Evolutionary conservation across 2,888 invertebrate species (phyloP).

Genomic region (Camponotus fellah): DNA sequence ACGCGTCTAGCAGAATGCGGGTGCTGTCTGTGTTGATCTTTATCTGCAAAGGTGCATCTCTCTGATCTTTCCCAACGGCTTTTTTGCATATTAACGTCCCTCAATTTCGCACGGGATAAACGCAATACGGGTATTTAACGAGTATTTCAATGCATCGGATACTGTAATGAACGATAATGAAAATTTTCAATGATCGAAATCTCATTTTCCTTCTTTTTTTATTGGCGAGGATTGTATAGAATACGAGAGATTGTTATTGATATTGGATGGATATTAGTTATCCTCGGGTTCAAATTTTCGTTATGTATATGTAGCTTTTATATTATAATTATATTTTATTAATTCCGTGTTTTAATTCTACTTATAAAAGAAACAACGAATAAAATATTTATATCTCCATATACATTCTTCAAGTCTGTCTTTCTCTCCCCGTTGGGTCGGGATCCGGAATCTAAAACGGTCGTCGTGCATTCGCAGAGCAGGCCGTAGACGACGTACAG

Average conservation of each 20-base stretch:
- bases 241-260: background rate
- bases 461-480: slow-evolving; percentile 60
- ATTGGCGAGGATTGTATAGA: background rate
- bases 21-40: slow-evolving; percentile 39
- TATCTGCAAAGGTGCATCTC: slow-evolving; percentile 33
- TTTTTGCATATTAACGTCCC: background rate
- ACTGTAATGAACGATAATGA: background rate
- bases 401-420: slow-evolving; percentile 63
- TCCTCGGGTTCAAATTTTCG: background rate
- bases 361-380: background rate
- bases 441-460: slow-evolving; percentile 60
- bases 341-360: background rate
- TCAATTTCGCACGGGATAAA: slow-evolving; percentile 10
- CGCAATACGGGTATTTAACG: slow-evolving; percentile 31
- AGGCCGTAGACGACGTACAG: slow-evolving; percentile 54
- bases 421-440: slow-evolving; percentile 49
- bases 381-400: slow-evolving; percentile 26
- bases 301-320: background rate
- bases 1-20: slow-evolving; percentile 33
- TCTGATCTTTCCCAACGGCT: slow-evolving; percentile 29
- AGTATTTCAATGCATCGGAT: background rate
- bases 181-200: background rate
- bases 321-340: background rate
- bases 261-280: background rate
- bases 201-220: background rate